Evolutionary conservation across 2,113 vertebrate species (phyloP), one percentile per base, ranked within the genome.

Genomic region (Sturnira hondurensis): DNA sequence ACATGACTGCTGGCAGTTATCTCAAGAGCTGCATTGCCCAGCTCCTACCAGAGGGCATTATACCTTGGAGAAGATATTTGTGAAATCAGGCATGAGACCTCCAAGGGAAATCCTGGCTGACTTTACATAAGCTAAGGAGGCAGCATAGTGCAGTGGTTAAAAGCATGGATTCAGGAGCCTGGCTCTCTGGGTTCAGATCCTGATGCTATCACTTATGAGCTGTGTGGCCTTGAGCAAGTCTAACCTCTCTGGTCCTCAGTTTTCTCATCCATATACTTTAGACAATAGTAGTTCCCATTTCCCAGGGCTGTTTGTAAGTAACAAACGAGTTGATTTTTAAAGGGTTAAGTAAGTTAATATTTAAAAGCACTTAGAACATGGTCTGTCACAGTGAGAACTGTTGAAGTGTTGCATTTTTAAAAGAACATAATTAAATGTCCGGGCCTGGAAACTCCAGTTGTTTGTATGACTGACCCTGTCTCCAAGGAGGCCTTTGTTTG

Each of bases 211-310:
- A 24, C 12, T 50, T 47, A n/a, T n/a, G 17, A 58, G 65, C 58
- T 85, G 22, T 65, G 45, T 90, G 73, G 82, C 58, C n/a, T 77
- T 22, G 24, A 67, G 15, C n/a, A 90, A 91, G 24, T 85, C 61
- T 92, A 86, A 70, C 16, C 20, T 65, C 41, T 77, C 65, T 54
- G 47, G 68, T 33, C 70, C 71, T 94, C 41, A 80, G 50, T 81
- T 71, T 89, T 31, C 13, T 91, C n/a, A 70, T 71, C 81, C 43
- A 65, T 45, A 61, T 85, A 95, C 95, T 61, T 91, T 54, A 96
- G 58, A 56, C 52, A 70, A 80, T 43, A 70, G n/a, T 56, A 67
- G 28, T 74, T 93, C 76, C 73, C 70, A 87, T 54, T 20, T 86
- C 54, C 38, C 4, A 61, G 68, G 10, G 68, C 33, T 67, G 41